A percentile compares a stretch with the other conserved stretches of the same genome.
Conservation (phyloP, 2,888 invertebrate species). For the Dryococelus australis region DNA sequence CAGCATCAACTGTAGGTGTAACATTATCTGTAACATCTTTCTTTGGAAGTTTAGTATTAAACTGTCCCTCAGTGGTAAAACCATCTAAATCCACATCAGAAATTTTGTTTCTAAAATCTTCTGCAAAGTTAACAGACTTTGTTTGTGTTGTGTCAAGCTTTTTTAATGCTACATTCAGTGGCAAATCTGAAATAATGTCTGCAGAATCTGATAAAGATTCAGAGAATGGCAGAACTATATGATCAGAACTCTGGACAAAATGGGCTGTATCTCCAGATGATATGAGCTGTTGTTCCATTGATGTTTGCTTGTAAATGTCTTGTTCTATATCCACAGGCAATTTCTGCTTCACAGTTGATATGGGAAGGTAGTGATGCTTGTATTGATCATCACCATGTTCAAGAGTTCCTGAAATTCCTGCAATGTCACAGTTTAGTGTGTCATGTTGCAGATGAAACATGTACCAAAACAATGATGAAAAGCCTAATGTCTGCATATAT, state of each 20-base stretch:
- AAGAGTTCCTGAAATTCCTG: conserved; percentile 6
- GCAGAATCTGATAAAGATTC: not conserved
- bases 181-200: not conserved
- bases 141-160: not conserved
- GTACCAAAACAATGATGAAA: not conserved
- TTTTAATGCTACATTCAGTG: not conserved
- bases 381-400: not conserved
- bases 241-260: not conserved
- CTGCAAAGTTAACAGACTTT: not conserved
- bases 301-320: not conserved
- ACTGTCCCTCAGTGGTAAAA: not conserved
- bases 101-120: not conserved
- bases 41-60: not conserved
- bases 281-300: not conserved
- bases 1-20: too few species aligned
- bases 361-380: not conserved
- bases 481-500: not conserved
- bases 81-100: not conserved
- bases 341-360: not conserved
- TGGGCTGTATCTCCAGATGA: not conserved
- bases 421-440: conserved; percentile 1
- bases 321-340: not conserved
- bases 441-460: not conserved
- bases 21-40: too few species aligned
- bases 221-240: not conserved